Percentiles rank a stretch among this genome's conserved stretches.
Conservation (phyloP, 2,888 invertebrate species). For the Augochlorella aurata region DNA sequence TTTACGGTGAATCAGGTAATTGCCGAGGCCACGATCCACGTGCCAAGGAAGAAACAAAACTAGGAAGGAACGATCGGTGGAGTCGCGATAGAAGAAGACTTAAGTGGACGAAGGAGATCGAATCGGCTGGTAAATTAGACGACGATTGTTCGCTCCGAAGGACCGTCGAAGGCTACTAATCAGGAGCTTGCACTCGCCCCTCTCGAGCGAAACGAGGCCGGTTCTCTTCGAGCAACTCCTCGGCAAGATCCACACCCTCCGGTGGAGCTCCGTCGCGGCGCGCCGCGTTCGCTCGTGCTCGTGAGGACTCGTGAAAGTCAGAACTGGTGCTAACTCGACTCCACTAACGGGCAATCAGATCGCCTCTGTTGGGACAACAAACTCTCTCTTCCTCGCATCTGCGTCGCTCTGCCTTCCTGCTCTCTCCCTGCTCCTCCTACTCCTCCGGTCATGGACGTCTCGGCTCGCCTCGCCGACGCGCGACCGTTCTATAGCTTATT, state of each 20-base stretch:
- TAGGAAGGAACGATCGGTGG: slow-evolving; percentile 12
- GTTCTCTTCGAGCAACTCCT: slow-evolving; percentile 61
- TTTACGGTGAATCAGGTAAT: slow-evolving; percentile 13
- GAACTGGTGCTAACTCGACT: slow-evolving; percentile 76
- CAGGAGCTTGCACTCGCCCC: slow-evolving; percentile 68
- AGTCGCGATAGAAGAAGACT: slow-evolving; percentile 35
- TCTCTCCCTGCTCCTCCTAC: no score
- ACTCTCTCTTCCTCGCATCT: slow-evolving; percentile 59
- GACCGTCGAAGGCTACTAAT: slow-evolving; percentile 69
- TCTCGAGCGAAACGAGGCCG: slow-evolving; percentile 56
- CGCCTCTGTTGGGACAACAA: slow-evolving; percentile 79
- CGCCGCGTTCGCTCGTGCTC: slow-evolving; percentile 30
- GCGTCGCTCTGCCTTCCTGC: slow-evolving; percentile 19
- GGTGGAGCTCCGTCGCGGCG: background rate
- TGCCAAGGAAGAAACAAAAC: slow-evolving; percentile 47
- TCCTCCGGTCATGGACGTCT: background rate
- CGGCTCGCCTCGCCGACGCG: slow-evolving; percentile 37
- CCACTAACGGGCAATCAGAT: slow-evolving; percentile 80
- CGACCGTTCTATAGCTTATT: slow-evolving; percentile 76
- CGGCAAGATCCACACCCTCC: background rate
- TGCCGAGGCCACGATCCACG: slow-evolving; percentile 18
- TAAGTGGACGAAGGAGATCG: slow-evolving; percentile 58
- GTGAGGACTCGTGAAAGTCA: slow-evolving; percentile 70
- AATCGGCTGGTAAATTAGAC: slow-evolving; percentile 67
- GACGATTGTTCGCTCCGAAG: slow-evolving; percentile 67